Conservation (phyloP, 2,888 invertebrate genomes). For the Stenolophus ochropezus region DNA sequence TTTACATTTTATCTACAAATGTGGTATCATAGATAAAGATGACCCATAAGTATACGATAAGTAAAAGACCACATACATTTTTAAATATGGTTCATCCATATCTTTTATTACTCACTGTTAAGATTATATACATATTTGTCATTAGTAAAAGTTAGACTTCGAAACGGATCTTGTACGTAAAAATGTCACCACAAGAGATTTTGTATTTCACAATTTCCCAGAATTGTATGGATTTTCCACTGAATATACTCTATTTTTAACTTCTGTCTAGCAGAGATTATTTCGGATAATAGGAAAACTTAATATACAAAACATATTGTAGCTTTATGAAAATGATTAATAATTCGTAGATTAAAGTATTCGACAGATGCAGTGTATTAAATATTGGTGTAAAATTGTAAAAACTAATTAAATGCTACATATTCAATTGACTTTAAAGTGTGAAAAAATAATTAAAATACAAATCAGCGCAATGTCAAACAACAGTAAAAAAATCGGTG, state of each 20-base stretch:
- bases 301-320: not conserved
- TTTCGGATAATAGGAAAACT: not conserved
- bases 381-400: not conserved
- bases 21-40: not conserved
- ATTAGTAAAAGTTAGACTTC: not conserved
- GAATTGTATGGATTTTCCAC: not conserved
- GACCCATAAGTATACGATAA: not conserved
- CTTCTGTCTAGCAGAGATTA: not conserved
- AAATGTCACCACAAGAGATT: not conserved
- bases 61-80: not conserved
- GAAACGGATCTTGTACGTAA: not conserved
- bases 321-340: not conserved
- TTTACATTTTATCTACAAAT: not conserved
- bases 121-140: not conserved
- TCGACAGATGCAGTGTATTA: too few species aligned
- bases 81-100: not conserved
- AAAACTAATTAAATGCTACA: not conserved
- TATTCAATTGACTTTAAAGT: not conserved
- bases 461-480: constrained; percentile 5
- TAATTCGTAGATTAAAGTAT: too few species aligned
- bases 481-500: constrained; percentile 9
- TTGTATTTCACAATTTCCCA: not conserved
- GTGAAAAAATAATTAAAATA: constrained; percentile 34
- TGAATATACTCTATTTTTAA: not conserved
- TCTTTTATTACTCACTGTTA: not conserved